Conservation (phyloP, 2,113 vertebrate species). For the Colius striatus region DNA sequence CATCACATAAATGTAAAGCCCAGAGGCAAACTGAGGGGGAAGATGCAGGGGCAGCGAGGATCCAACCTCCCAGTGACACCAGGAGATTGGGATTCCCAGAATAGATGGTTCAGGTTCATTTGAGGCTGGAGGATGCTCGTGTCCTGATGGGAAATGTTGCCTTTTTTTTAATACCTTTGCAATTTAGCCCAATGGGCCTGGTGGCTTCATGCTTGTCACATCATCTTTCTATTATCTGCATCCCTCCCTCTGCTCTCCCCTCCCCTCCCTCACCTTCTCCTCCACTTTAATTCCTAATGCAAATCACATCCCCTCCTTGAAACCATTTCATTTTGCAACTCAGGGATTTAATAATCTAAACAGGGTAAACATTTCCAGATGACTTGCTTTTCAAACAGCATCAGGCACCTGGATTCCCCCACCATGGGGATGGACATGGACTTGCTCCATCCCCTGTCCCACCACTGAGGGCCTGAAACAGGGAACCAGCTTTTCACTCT, state of each 20-base stretch:
- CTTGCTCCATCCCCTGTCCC: background rate
- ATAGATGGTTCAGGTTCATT: constrained; percentile 44
- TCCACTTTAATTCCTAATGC: constrained; percentile 49
- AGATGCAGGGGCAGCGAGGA: background rate
- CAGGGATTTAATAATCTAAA: constrained; percentile 5
- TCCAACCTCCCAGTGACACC: background rate
- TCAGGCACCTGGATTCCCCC: background rate
- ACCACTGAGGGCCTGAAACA: fast-evolving
- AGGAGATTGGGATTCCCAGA: constrained; percentile 40
- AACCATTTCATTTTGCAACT: constrained; percentile 49
- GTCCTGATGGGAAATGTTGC: constrained; percentile 30
- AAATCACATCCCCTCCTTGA: constrained; percentile 26
- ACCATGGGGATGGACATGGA: fast-evolving
- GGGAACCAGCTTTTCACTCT: background rate
- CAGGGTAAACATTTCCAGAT: background rate
- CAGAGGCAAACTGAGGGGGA: background rate
- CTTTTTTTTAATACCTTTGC: constrained; percentile 38
- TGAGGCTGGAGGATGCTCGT: background rate
- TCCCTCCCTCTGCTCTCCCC: background rate
- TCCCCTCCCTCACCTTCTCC: constrained; percentile 16
- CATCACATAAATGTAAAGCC: constrained; percentile 1
- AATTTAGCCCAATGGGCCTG: constrained; percentile 37
- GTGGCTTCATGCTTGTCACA: constrained; percentile 35
- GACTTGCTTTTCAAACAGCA: background rate
- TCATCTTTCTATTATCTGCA: constrained; percentile 22